Evolutionary conservation across 2,797 vertebrate genomes (phyloP).

Genomic region (Delichon dasypus): DNA sequence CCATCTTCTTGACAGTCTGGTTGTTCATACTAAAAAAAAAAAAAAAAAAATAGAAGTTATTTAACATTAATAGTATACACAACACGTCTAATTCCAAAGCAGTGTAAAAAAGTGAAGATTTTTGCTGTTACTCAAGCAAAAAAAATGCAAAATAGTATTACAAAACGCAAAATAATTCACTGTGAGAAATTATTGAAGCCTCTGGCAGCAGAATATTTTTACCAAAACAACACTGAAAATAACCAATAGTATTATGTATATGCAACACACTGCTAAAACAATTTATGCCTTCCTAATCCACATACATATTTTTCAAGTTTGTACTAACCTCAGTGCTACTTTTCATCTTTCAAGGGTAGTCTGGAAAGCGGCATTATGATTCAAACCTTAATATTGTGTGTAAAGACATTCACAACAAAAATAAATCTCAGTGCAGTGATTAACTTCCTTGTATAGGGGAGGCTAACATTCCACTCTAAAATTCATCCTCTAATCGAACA

Average conservation of each 20-base stretch:
- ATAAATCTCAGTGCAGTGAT: background rate
- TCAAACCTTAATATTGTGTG: background rate
- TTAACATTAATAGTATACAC: background rate
- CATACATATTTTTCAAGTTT: background rate
- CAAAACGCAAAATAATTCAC: background rate
- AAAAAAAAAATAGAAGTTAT: background rate
- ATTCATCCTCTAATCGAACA: background rate
- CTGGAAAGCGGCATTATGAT: background rate
- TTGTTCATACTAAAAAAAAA: slow-evolving; percentile 30
- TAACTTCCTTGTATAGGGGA: background rate
- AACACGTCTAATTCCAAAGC: background rate
- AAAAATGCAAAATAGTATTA: background rate
- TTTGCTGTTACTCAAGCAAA: background rate
- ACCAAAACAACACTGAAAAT: background rate
- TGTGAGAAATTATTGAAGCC: background rate
- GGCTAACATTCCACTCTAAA: background rate
- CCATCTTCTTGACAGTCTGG: slow-evolving; percentile 8
- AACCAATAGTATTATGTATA: background rate
- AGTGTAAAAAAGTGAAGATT: background rate
- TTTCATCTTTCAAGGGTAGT: background rate
- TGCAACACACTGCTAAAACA: background rate
- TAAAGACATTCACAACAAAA: background rate
- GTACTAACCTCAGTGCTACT: background rate
- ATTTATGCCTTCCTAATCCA: background rate
- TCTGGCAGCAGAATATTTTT: background rate